Base-by-base conservation (phyloP, 1,140 invertebrate species). In the Druon quercuslanigerum region DNA sequence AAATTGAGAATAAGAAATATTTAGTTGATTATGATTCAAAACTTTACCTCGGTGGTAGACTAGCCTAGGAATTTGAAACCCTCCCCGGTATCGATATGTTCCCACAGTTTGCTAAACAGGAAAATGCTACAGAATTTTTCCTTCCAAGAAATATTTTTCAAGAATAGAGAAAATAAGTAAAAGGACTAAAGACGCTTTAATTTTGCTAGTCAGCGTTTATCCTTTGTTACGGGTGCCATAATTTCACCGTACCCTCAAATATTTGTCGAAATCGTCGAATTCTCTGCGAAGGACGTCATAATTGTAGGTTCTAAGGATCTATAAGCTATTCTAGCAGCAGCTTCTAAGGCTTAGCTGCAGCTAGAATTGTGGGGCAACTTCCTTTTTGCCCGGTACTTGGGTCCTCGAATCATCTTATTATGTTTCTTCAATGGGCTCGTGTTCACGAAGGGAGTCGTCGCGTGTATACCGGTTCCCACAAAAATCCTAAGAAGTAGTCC, bases 361-460 rank as follows among this genome's bases (percentile, higher is more conserved):
- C 40, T 46, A 57, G 40, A 14, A 66, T 66, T 66, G 33, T 40
- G 13, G 57, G 57, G 57, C 25, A 66, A 66, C 25, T 66, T 66
- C 33, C 33, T 40, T 33, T 33, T 66, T 66, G 60, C 25, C 25
- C 13, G 25, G 60, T 66, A 66, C 60, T 66, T 66, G 60, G 60
- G 40, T 66, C 25, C 60, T 66, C 25, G 60, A 66, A 66, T 66
- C 60, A 66, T 66, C 60, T 66, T 66, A 66, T 66, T 66, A 66
- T 66, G 60, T 66, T 66, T 66, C 60, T 66, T 66, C 25, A 66
- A 66, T 66, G 60, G 60, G 40, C 60, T 40, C 60, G 60, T 66
- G 71, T 75, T 74, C 51, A 75, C 57, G 20, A 79, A 79, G 73
- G 72, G 13, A 46, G 50, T 12, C 71, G 14, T 56, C 74, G 56